Evolutionary conservation across 35 echinoderm and acorn worm genomes (phyloP).

Genomic region (Lytechinus pictus): DNA sequence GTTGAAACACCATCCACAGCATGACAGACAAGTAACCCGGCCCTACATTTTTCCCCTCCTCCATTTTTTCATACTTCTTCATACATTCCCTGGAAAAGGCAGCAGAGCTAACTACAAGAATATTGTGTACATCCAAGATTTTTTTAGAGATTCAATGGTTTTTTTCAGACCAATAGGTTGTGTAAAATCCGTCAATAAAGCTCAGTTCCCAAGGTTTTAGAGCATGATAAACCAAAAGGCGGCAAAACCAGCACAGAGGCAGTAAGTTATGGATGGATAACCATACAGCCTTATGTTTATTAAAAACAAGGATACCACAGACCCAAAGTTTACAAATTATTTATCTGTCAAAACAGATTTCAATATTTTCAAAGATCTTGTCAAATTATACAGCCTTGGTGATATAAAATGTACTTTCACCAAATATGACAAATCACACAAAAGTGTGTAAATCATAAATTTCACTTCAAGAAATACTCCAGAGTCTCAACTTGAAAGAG

Average conservation of each 20-base stretch:
- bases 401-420: neutral
- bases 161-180: neutral
- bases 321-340: neutral
- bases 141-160: neutral
- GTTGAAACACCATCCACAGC: constrained; percentile 16
- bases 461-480: neutral
- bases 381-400: neutral
- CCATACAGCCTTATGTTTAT: neutral
- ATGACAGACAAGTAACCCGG: constrained; percentile 36
- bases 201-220: neutral
- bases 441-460: too few relatives aligned
- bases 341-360: neutral
- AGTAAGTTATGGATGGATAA: neutral
- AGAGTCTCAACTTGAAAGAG: neutral
- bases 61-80: neutral
- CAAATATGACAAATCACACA: neutral
- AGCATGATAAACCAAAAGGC: neutral
- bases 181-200: neutral
- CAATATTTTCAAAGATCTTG: neutral
- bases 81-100: neutral
- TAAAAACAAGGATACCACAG: neutral
- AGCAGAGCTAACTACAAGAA: neutral
- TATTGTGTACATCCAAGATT: neutral
- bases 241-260: neutral
- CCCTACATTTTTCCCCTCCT: constrained; percentile 15